Evolutionary conservation across 2,797 vertebrate species (phyloP), one percentile per base, ranked within the genome.

Genomic region (Microchirus variegatus): DNA sequence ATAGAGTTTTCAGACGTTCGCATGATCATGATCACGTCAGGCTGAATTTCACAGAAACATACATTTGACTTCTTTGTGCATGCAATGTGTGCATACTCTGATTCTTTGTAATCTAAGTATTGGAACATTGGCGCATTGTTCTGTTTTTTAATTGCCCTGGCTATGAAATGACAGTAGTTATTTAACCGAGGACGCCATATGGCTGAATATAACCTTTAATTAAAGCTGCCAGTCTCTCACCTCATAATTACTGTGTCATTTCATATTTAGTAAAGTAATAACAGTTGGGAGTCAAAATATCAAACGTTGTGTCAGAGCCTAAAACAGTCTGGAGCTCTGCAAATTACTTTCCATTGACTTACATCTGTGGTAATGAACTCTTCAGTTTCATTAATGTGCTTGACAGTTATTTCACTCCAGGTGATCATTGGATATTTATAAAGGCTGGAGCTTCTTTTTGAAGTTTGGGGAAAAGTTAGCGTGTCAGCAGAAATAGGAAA

Each of bases 291-390:
- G 68, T 47, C 63, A 77, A 77, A 83, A 81, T 54, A 80, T 86
- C 78, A 75, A 81, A 81, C 73, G 80, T 38, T 66, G 58, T 84
- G 74, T 78, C 66, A 79, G 50, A 70, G 50, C 40, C 51, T 61
- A 60, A 66, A 71, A 67, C 55, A 8, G 10, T 64, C 64, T 66
- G 60, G 52, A 70, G 53, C 64, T 52, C 43, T 11, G 74, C 57
- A 72, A 80, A 75, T 78, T 48, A 73, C 67, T 75, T 75, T 67
- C 61, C 43, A 67, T 55, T 83, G 44, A 80, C 93, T 94, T 90
- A 94, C 93, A 87, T 94, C 91, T 74, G 93, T 94, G 1, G 92
- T 92, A 81, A 92, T 87, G 46, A 94, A 37, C 64, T 94, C 93
- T 50, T 94, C 91, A 52, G 87, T 87, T 64, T 93, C 90, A 82